Conservation (phyloP, 2,113 vertebrate species). For the Daphoenositta chrysoptera region DNA sequence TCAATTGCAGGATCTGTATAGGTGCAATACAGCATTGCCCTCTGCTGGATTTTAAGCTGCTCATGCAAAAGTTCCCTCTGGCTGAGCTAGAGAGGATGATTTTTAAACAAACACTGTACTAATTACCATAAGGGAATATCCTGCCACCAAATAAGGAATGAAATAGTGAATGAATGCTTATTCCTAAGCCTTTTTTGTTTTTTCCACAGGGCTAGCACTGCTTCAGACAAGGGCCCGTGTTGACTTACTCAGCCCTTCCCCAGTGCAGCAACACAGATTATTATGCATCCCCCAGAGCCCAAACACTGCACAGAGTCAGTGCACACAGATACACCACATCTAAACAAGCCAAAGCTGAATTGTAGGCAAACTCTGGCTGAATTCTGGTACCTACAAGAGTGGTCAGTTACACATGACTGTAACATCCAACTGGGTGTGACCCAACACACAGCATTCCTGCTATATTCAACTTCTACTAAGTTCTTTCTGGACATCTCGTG, state of each 20-base stretch:
- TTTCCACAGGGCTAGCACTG: not conserved
- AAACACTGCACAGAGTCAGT: not conserved
- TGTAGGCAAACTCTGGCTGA: not conserved
- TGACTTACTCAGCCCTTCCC: not conserved
- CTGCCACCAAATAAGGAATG: not conserved
- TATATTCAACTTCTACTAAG: not conserved
- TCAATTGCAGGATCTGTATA: not conserved
- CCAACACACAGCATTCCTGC: not conserved
- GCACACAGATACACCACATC: not conserved
- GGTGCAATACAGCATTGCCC: conserved; percentile 65
- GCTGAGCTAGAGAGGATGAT: not conserved
- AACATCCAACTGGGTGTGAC: not conserved
- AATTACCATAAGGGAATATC: not conserved
- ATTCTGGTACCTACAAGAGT: not conserved
- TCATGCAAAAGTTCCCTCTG: not conserved
- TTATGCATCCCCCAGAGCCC: not conserved
- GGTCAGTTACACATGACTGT: not conserved
- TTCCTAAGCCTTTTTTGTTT: not conserved
- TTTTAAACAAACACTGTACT: not conserved
- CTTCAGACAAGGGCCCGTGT: not conserved
- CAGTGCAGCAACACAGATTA: not conserved
- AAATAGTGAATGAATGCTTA: not conserved
- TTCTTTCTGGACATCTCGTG: not conserved
- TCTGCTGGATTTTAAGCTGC: conserved; percentile 47
- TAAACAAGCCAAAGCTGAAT: not conserved